Conservation (phyloP, 2,797 vertebrate species). For the Lepus townsendii region DNA sequence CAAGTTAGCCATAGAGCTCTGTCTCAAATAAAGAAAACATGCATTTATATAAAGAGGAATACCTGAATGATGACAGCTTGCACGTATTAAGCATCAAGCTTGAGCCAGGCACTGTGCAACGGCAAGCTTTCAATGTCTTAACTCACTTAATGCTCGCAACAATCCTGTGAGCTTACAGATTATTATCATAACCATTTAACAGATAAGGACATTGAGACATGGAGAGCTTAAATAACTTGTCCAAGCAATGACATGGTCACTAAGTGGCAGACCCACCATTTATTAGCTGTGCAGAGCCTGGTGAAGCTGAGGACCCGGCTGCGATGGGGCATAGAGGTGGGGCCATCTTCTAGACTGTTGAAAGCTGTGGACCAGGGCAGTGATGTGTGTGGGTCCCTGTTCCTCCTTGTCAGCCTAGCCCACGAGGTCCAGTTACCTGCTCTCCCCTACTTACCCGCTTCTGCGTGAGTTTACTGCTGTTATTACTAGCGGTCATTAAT, state of each 20-base stretch:
- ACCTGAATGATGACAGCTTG: conserved; percentile 1
- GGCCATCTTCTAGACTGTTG: conserved; percentile 9
- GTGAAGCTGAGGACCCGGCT: neutral
- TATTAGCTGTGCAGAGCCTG: neutral
- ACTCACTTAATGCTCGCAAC: neutral
- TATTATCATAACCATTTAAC: conserved; percentile 32
- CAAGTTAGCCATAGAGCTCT: conserved; percentile 15
- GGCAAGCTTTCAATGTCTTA: conserved; percentile 23
- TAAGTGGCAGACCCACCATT: conserved; percentile 9
- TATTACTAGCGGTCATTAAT: conserved; percentile 38
- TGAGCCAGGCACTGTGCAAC: neutral
- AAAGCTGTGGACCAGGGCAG: neutral
- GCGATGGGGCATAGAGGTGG: neutral
- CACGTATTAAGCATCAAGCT: neutral
- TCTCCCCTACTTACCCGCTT: neutral
- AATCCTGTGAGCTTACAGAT: neutral
- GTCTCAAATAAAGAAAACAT: conserved; percentile 5
- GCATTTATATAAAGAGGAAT: neutral
- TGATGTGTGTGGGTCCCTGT: neutral
- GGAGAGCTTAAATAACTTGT: conserved; percentile 57
- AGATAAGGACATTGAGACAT: conserved; percentile 24
- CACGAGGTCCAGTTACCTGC: neutral
- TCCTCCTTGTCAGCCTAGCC: neutral
- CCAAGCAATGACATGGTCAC: neutral
- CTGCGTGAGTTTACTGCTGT: conserved; percentile 28